Evolutionary conservation across 2,797 vertebrate genomes (phyloP), one percentile per base, ranked within the genome.

Genomic region (Cirrhinus mrigala): DNA sequence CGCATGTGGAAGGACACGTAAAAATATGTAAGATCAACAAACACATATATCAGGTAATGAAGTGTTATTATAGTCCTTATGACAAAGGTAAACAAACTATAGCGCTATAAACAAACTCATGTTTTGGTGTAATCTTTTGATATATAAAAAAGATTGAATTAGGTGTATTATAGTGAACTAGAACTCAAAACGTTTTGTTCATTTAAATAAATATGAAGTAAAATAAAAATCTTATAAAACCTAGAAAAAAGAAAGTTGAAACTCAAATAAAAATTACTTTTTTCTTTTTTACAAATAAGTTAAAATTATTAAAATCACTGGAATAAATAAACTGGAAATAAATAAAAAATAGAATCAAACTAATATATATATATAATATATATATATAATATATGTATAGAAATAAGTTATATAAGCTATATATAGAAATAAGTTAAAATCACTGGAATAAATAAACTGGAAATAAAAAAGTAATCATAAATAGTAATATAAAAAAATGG

Each of bases 21-120:
- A 60, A 74, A 50, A 71, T 77, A 70, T 78, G 46, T 62, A 33
- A 58, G 22, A 66, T 83, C 60, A 58, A 79, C 48, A 60, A 58
- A 79, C 40, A 69, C 18, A 83, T 64, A 62, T 69, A 76, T 81
- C 68, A 75, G 56, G 52, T 85, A 62, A 48, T 58, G 60, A 80
- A 40, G 66, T 81, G 56, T 62, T 29, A 46, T 66, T 40, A 33
- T 37, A 44, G 20, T 33, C 74, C n/a, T 58, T n/a, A 37, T 14
- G 11, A 16, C 14, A 77, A n/a, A 40, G 16, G 33, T 40, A 58
- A 27, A 24, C 22, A 70, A 52, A 52, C 50, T 1, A 18, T 29
- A 50, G 15, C 24, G 27, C 44, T 24, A 73, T 6, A 16, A 24
- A 71, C 44, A 18, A 0, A 64, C 24, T 27, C 24, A 2, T 60